These are phyloP conservation scores for Coreius guichenoti DNA, from an alignment of 2,797 vertebrate species.

Conservation along the genomic window DNA sequence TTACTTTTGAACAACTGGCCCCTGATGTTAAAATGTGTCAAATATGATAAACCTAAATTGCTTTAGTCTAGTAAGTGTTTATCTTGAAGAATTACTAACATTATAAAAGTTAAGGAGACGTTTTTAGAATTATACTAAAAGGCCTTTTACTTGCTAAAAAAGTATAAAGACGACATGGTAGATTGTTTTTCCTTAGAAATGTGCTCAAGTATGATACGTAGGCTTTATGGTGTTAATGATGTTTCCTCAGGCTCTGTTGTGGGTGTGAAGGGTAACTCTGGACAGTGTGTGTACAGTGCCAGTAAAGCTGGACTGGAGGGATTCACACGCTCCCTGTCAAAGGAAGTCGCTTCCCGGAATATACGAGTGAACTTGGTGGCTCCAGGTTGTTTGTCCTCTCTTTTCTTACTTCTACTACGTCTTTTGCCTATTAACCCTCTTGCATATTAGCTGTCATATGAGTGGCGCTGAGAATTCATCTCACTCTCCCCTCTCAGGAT, in stretches of 20 bases:
- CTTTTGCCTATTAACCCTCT: neutral
- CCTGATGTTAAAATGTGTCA: neutral
- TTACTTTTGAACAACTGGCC: too few relatives aligned
- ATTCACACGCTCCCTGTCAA: constrained; percentile 92
- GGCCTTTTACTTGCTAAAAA: neutral
- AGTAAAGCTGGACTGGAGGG: constrained; percentile 91
- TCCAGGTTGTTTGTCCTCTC: constrained; percentile 80
- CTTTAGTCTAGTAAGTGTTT: neutral
- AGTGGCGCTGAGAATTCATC: neutral
- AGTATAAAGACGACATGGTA: too few relatives aligned
- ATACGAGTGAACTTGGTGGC: constrained; percentile 91
- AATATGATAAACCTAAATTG: neutral
- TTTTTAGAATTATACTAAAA: neutral
- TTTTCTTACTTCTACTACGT: neutral
- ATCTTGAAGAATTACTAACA: neutral
- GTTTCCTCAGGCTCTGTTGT: constrained; percentile 84
- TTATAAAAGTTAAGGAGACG: neutral
- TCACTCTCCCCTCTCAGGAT: constrained; percentile 76
- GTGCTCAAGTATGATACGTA: neutral
- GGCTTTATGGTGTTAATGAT: neutral
- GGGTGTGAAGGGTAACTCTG: constrained; percentile 88
- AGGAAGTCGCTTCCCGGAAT: constrained; percentile 90
- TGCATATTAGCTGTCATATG: neutral
- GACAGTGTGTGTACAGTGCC: constrained; percentile 90
- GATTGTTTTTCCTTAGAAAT: too few relatives aligned